A percentile compares a stretch with the other conserved stretches of the same genome.
These are phyloP conservation scores for Benthosema pterotum DNA, from an alignment of 2,797 vertebrate genomes.

Conservation along the genomic window DNA sequence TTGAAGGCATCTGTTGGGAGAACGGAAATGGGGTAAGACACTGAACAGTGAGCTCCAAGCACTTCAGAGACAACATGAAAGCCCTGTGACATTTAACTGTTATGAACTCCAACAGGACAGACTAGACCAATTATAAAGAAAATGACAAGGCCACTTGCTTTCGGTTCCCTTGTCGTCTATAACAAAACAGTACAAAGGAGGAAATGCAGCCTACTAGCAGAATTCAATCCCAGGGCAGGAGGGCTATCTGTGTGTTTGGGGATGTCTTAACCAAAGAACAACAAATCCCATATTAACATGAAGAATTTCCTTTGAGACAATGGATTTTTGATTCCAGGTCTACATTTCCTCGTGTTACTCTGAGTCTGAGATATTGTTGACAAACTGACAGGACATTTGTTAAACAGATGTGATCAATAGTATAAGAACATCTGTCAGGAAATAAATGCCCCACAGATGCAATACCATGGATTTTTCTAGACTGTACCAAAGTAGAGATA, in stretches of 20 bases:
- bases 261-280: neutral
- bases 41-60: neutral
- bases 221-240: too few relatives aligned
- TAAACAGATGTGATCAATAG: constrained; percentile 22
- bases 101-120: neutral
- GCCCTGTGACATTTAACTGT: neutral
- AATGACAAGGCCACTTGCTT: too few relatives aligned
- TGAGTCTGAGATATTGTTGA: neutral
- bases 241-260: neutral
- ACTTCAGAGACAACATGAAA: neutral
- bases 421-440: constrained; percentile 5
- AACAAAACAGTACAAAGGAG: too few relatives aligned
- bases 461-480: constrained; percentile 14
- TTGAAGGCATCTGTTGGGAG: constrained; percentile 91
- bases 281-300: neutral
- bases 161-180: too few relatives aligned
- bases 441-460: constrained; percentile 7
- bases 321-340: constrained; percentile 8
- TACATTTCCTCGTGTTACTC: constrained; percentile 12
- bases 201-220: too few relatives aligned
- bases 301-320: neutral
- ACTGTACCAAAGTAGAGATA: constrained; percentile 33
- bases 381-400: constrained; percentile 15
- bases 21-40: constrained; percentile 33
- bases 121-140: neutral